These are phyloP conservation scores for Trichonephila clavata DNA, from an alignment of 1,140 invertebrate species.

Conservation along the genomic window DNA sequence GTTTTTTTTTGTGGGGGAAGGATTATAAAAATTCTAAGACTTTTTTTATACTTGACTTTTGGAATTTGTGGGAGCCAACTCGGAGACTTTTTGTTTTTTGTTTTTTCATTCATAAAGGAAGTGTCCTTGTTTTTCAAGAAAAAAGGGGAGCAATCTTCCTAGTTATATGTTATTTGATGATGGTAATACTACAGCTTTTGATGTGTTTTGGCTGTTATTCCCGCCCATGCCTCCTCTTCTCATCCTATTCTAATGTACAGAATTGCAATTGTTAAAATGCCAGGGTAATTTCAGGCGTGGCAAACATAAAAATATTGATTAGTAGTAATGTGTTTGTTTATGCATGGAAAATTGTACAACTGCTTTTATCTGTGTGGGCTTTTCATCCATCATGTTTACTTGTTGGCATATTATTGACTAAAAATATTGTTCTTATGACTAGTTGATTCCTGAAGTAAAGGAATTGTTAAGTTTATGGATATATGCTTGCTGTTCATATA, in stretches of 20 bases:
- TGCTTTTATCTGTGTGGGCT: slow-evolving; percentile 64
- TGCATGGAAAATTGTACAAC: slow-evolving; percentile 67
- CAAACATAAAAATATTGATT: not conserved
- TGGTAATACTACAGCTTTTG: slow-evolving; percentile 66
- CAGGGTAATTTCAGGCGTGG: slow-evolving; percentile 21
- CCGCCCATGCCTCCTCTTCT: slow-evolving; percentile 59
- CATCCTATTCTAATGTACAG: slow-evolving; percentile 56
- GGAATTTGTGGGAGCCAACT: slow-evolving; percentile 9
- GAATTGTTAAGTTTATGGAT: slow-evolving; percentile 75
- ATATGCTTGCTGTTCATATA: slow-evolving; percentile 73
- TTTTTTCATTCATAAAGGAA: slow-evolving; percentile 67
- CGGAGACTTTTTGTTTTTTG: not conserved
- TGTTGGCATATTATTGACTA: slow-evolving; percentile 61
- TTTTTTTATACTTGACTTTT: slow-evolving; percentile 65
- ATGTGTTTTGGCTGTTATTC: slow-evolving; percentile 75
- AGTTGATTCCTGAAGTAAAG: slow-evolving; percentile 52
- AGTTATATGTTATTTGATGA: slow-evolving; percentile 52
- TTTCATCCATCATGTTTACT: slow-evolving; percentile 69
- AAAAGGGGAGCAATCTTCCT: slow-evolving; percentile 71
- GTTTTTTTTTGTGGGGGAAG: not conserved
- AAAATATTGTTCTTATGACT: slow-evolving; percentile 68
- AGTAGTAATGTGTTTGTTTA: slow-evolving; percentile 33
- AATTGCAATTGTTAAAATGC: slow-evolving; percentile 65
- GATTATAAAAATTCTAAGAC: not conserved
- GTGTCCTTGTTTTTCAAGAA: slow-evolving; percentile 68